A percentile compares a stretch with the other conserved stretches of the same genome.
Conservation (phyloP, 1,140 invertebrate species). For the Brachionus sp. region DNA sequence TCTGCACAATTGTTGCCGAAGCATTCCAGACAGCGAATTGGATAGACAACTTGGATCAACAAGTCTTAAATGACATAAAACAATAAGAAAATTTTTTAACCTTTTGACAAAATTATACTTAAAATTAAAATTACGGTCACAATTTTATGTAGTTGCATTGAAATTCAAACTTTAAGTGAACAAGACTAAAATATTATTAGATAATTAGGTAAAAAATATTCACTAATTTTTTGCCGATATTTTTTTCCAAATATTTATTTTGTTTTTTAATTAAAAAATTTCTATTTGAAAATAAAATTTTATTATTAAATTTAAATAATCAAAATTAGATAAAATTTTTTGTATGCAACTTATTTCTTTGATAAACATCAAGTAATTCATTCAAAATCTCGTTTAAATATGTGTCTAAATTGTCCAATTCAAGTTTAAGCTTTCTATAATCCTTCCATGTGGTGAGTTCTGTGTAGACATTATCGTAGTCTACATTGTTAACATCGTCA, state of each 20-base stretch:
- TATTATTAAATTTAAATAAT: neutral
- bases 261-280: neutral
- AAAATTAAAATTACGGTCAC: neutral
- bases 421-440: neutral
- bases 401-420: neutral
- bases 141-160: neutral
- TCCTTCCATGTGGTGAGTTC: slow-evolving; percentile 14
- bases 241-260: neutral
- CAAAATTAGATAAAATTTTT: neutral
- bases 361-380: slow-evolving; percentile 30
- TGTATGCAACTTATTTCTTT: slow-evolving; percentile 15
- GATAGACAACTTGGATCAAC: neutral
- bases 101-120: neutral
- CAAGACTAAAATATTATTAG: neutral
- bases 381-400: slow-evolving; percentile 16
- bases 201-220: neutral
- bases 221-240: neutral
- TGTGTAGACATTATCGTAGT: slow-evolving; percentile 6
- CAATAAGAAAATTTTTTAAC: neutral
- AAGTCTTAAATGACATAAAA: neutral
- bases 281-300: neutral
- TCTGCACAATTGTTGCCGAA: slow-evolving; percentile 8
- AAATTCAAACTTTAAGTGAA: neutral
- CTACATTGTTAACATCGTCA: neutral
- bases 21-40: slow-evolving; percentile 23